A percentile compares a stretch with the other conserved stretches of the same genome.
phyloP scores from a whole-genome alignment of 2,113 vertebrate genomes.

The Agelaius tricolor region DNA sequence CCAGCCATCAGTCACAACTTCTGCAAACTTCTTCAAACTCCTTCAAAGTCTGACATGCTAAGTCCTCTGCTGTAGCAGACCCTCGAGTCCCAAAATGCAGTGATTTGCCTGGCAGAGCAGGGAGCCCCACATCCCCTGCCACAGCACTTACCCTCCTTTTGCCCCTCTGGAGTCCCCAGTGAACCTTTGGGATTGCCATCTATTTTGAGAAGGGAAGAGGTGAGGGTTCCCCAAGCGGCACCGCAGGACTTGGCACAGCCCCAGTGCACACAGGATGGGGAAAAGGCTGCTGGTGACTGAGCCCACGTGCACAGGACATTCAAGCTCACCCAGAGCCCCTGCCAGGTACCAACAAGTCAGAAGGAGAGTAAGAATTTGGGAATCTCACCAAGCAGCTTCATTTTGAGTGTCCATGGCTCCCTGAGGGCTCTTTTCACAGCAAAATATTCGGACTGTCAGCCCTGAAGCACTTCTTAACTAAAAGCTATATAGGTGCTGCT shows the following conservation, averaged over 20 bases:
- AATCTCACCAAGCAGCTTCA: neutral
- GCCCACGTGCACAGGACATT: neutral
- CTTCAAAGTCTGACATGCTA: neutral
- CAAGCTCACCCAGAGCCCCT: neutral
- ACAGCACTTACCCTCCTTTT: accelerated
- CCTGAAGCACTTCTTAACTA: neutral
- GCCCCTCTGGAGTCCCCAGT: neutral
- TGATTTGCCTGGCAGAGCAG: neutral
- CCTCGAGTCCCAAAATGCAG: neutral
- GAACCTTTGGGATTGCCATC: neutral
- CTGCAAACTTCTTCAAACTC: neutral
- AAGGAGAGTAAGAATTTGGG: neutral
- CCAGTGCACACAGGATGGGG: accelerated
- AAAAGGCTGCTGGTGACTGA: neutral
- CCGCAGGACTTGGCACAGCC: accelerated
- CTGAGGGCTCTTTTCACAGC: neutral
- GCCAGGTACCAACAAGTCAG: neutral
- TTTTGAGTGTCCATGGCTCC: neutral
- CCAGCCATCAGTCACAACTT: neutral
- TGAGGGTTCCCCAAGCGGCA: accelerated
- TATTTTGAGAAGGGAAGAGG: accelerated
- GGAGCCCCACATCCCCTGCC: neutral
- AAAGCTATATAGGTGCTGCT: neutral
- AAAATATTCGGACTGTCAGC: neutral
- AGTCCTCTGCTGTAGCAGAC: neutral